These are phyloP conservation scores for Hycleus cichorii DNA, from an alignment of 1,140 invertebrate genomes.

Conservation along the genomic window DNA sequence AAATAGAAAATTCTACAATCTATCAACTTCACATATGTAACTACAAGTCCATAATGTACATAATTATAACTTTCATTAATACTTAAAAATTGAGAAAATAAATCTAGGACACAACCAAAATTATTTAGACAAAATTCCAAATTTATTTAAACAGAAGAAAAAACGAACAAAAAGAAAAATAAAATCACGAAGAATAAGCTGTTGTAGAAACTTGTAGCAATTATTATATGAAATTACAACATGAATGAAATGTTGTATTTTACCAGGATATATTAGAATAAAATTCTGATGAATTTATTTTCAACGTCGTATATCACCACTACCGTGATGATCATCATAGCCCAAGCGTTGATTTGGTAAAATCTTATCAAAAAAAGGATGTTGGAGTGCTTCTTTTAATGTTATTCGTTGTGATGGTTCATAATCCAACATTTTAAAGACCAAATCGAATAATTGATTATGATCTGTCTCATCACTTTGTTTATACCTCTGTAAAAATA, in stretches of 20 bases:
- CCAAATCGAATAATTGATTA: conserved; percentile 87
- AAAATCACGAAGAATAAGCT: no score
- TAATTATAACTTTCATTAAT: background rate
- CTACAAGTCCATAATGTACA: conserved; percentile 1
- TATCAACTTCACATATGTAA: background rate
- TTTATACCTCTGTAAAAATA: conserved; percentile 76
- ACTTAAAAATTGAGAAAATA: background rate
- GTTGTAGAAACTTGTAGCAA: no score
- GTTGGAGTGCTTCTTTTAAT: conserved; percentile 78
- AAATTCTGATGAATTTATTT: background rate
- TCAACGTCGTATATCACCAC: conserved; percentile 44
- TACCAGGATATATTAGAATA: no score
- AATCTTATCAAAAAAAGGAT: conserved; percentile 89
- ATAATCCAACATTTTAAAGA: conserved; percentile 94
- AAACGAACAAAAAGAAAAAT: background rate
- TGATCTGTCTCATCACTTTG: conserved; percentile 84
- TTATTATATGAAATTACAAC: no score
- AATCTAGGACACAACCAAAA: background rate
- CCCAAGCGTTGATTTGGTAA: conserved; percentile 61
- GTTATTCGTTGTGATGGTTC: conserved; percentile 86
- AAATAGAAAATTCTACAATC: conserved; percentile 7
- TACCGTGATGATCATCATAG: conserved; percentile 43
- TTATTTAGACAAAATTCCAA: background rate
- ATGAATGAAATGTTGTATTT: no score
- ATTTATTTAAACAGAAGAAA: background rate